These are phyloP conservation scores for Bergia puertoricense DNA, from an alignment of 92 coral and sea anemone genomes.

Conservation along the genomic window DNA sequence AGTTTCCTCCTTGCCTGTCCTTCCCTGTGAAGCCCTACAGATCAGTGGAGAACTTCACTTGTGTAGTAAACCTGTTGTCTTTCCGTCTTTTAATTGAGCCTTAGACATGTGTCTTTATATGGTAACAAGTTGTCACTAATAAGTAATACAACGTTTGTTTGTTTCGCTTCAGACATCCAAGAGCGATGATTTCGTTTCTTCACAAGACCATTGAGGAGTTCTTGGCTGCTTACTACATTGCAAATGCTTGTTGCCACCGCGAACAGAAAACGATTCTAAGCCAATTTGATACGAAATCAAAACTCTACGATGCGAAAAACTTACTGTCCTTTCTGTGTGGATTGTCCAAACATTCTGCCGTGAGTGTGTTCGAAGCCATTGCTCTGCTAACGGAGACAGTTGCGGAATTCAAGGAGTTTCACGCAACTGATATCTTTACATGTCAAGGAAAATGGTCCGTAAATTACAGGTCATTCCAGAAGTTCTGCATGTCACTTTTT, in stretches of 20 bases:
- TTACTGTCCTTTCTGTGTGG: not conserved
- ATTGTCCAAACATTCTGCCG: not conserved
- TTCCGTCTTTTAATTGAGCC: too few species aligned
- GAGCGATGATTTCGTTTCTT: conserved; percentile 40
- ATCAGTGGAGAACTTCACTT: too few species aligned
- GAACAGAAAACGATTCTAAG: not conserved
- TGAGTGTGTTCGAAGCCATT: not conserved
- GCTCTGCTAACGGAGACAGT: not conserved
- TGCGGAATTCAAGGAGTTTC: not conserved
- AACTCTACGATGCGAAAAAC: conserved; percentile 4
- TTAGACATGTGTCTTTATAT: not conserved
- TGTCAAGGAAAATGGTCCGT: not conserved
- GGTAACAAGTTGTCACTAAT: too few species aligned
- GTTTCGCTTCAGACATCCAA: conserved; percentile 2
- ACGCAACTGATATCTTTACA: not conserved
- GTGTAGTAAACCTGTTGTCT: too few species aligned
- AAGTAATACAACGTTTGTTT: not conserved
- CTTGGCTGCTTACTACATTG: conserved; percentile 45
- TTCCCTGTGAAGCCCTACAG: too few species aligned
- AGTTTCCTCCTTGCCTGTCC: too few species aligned
- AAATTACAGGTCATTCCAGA: conserved; percentile 12
- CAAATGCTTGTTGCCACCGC: not conserved
- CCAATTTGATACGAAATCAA: not conserved
- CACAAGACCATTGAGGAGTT: conserved; percentile 51
- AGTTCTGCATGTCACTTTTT: not conserved